A percentile compares a stretch with the other conserved stretches of the same genome.
phyloP scores from a whole-genome alignment of 2,113 vertebrate genomes.

The Macroglossus sobrinus region DNA sequence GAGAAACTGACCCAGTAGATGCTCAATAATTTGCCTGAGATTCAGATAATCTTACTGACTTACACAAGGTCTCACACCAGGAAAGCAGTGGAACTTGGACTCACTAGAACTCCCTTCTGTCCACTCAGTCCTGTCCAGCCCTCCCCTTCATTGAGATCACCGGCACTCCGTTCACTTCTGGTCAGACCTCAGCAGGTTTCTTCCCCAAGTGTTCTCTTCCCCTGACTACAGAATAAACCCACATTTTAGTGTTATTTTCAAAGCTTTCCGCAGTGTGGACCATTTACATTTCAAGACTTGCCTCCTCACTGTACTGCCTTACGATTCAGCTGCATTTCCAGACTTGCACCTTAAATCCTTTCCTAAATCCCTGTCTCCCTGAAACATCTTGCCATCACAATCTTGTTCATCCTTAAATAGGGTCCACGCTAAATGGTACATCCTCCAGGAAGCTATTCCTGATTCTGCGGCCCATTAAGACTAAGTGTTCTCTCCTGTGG shows the following conservation, averaged over 20 bases:
- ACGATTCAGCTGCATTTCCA: neutral
- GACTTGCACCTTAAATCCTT: neutral
- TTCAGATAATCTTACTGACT: neutral
- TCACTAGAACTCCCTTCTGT: neutral
- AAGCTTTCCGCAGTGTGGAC: neutral
- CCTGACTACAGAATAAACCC: neutral
- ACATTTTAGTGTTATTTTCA: neutral
- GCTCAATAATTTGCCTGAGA: neutral
- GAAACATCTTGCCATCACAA: neutral
- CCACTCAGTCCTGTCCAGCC: neutral
- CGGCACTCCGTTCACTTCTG: neutral
- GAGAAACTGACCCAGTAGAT: neutral
- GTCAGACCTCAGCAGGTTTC: neutral
- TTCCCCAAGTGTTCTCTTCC: fast-evolving
- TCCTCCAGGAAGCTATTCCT: neutral
- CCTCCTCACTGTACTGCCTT: neutral
- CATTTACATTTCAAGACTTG: neutral
- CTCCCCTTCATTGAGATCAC: neutral
- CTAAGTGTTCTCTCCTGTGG: neutral
- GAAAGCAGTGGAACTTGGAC: neutral
- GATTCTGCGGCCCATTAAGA: neutral
- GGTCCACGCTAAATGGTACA: neutral
- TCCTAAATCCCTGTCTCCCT: neutral
- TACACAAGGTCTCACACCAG: neutral
- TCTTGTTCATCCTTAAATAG: neutral